Base-by-base conservation (phyloP, 2,113 vertebrate genomes). In the Pituophis catenifer region DNA sequence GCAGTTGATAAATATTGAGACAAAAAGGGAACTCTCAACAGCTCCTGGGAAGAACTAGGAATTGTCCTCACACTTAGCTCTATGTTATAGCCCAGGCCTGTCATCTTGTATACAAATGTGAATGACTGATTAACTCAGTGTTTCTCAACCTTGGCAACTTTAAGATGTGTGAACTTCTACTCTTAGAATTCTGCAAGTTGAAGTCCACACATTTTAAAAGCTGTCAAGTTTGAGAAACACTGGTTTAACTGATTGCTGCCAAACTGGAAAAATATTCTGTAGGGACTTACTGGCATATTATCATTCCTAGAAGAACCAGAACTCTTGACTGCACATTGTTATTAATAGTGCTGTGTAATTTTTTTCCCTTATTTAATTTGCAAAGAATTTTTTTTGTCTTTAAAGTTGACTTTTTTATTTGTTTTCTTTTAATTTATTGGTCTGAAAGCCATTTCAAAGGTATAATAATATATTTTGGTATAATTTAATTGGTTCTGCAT, bases 261-360 rank as follows among this genome's bases (percentile, higher is more conserved):
- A 98, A 99, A 99, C 99, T 99, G 99, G 99, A 99, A 93, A 62
- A 99, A 98, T 97, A 97, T 98, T 98, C 98, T 94, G 98, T 98
- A 98, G 98, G 98, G 98, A 98, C 96, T 98, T 97, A 98, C 98
- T 98, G 98, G 98, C 98, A 97, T 97, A 97, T 97, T 97, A 97
- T 96, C 98, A 98, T 98, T 98, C 97, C 98, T 98, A 98, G 97
- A 97, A 96, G 95, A 98, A 96, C 94, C 86, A 93, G 91, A 98
- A 98, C 98, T 99, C 98, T 99, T 99, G 99, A 99, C 99, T 99
- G 98, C 99, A 99, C 99, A 98, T 99, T 98, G 98, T 98, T 98
- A 98, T 98, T 98, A 98, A 98, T 98, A 98, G 97, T 98, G 98
- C 98, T 98, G 98, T 98, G 98, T 86, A 98, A 98, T 98, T 98